These are phyloP conservation scores for Homalodisca vitripennis DNA, from an alignment of 1,140 invertebrate genomes.

Conservation along the genomic window DNA sequence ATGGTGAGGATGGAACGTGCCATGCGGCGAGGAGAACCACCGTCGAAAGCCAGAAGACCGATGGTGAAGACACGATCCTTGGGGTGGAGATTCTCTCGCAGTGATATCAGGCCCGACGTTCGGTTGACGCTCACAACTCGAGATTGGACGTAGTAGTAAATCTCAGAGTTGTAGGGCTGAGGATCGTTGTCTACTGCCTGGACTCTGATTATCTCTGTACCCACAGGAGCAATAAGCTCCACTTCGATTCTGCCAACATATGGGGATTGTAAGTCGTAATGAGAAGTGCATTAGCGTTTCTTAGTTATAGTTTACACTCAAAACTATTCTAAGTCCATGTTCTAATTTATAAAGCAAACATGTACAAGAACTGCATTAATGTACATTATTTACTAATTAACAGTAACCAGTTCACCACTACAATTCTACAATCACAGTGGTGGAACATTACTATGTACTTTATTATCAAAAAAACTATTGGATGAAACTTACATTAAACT, in stretches of 20 bases:
- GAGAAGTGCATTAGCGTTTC: too few species aligned
- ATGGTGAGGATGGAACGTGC: constrained; percentile 31
- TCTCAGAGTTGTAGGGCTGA: constrained; percentile 34
- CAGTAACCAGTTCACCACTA: too few species aligned
- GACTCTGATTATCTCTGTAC: constrained; percentile 21
- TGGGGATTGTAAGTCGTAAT: too few species aligned
- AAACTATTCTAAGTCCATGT: too few species aligned
- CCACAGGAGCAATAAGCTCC: constrained; percentile 30
- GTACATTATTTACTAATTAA: too few species aligned
- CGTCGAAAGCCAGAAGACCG: constrained; percentile 33
- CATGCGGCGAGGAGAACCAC: constrained; percentile 32
- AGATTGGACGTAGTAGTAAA: constrained; percentile 31
- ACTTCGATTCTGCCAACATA: constrained; percentile 34
- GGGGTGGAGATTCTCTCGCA: constrained; percentile 20
- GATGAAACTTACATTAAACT: too few species aligned
- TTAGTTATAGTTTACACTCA: too few species aligned
- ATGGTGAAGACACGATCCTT: constrained; percentile 22
- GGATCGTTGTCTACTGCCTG: constrained; percentile 32
- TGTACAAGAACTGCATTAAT: too few species aligned
- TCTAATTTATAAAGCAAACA: too few species aligned
- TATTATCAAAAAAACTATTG: too few species aligned
- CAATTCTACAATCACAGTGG: too few species aligned
- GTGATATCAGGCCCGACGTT: constrained; percentile 28
- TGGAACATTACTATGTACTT: too few species aligned
- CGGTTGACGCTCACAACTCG: constrained; percentile 29